Evolutionary conservation across 2,888 invertebrate genomes (phyloP).

Genomic region (Melanostoma mellinum): DNA sequence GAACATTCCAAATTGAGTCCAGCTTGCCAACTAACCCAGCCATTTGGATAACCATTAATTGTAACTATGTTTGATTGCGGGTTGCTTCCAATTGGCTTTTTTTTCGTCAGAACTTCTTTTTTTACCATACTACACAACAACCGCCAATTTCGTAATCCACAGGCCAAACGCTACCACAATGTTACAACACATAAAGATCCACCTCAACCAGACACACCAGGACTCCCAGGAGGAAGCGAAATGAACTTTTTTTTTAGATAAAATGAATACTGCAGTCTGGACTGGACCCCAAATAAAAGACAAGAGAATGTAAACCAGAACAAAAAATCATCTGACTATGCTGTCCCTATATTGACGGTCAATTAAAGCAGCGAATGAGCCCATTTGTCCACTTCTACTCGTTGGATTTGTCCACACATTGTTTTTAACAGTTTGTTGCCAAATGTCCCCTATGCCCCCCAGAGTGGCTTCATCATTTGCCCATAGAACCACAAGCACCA

Average conservation of each 20-base stretch:
- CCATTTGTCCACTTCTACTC: slow-evolving; percentile 66
- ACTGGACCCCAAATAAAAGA: slow-evolving; percentile 1
- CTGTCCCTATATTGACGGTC: slow-evolving; percentile 59
- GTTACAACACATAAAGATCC: slow-evolving; percentile 28
- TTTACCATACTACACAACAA: slow-evolving; percentile 9
- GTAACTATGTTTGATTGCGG: slow-evolving; percentile 40
- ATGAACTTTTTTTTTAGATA: slow-evolving; percentile 13
- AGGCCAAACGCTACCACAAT: slow-evolving; percentile 44
- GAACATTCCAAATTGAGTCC: slow-evolving; percentile 19
- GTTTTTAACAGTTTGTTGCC: slow-evolving; percentile 48
- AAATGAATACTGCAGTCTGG: slow-evolving; percentile 30
- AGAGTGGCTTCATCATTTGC: slow-evolving; percentile 47
- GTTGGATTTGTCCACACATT: slow-evolving; percentile 62
- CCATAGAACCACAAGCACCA: slow-evolving; percentile 36
- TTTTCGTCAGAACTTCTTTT: background rate
- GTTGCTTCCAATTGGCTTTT: slow-evolving; percentile 25
- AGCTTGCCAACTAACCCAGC: slow-evolving; percentile 22
- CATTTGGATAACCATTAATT: slow-evolving; percentile 47
- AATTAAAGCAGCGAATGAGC: slow-evolving; percentile 66
- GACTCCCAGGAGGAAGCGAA: slow-evolving; percentile 19
- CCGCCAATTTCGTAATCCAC: slow-evolving; percentile 52
- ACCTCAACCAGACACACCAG: slow-evolving; percentile 14
- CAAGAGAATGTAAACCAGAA: slow-evolving; percentile 14
- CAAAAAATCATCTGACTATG: background rate
- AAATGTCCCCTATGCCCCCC: slow-evolving; percentile 52